Evolutionary conservation across 2,113 vertebrate genomes (phyloP).

Genomic region (Willisornis vidua): DNA sequence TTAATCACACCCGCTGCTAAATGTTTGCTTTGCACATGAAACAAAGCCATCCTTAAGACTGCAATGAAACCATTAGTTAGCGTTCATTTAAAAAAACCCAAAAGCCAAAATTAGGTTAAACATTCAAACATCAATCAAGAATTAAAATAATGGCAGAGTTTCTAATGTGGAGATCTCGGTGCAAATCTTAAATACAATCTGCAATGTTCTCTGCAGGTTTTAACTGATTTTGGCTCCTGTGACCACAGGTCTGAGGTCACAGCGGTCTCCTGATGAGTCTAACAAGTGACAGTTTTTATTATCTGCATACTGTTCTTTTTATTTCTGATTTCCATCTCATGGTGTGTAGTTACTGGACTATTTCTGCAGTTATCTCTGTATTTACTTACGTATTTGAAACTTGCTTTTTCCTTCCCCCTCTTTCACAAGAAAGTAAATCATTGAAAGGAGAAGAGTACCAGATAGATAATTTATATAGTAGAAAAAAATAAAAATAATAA

Average conservation of each 20-base stretch:
- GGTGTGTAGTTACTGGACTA: not conserved
- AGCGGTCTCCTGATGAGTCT: not conserved
- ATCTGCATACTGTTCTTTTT: not conserved
- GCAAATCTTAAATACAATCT: not conserved
- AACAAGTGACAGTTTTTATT: slow-evolving; percentile 1
- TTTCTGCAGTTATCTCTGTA: not conserved
- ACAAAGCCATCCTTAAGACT: slow-evolving; percentile 39
- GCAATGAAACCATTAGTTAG: not conserved
- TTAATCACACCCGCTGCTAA: not conserved
- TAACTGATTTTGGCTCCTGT: slow-evolving; percentile 6
- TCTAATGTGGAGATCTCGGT: not conserved
- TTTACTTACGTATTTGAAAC: slow-evolving; percentile 14
- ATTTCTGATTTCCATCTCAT: not conserved
- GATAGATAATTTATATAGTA: not conserved
- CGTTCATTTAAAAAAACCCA: not conserved
- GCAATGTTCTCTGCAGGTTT: not conserved
- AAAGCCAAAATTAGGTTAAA: slow-evolving; percentile 7
- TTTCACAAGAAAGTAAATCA: not conserved
- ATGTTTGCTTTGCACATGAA: slow-evolving; percentile 40
- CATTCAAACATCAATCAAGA: slow-evolving; percentile 2
- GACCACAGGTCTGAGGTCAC: not conserved
- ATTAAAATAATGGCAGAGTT: slow-evolving; percentile 5
- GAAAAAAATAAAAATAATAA: not conserved
- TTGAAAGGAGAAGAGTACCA: not conserved
- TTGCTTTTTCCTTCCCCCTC: not conserved